Evolutionary conservation across 2,113 vertebrate species (phyloP).

Genomic region (Micronisus gabar): DNA sequence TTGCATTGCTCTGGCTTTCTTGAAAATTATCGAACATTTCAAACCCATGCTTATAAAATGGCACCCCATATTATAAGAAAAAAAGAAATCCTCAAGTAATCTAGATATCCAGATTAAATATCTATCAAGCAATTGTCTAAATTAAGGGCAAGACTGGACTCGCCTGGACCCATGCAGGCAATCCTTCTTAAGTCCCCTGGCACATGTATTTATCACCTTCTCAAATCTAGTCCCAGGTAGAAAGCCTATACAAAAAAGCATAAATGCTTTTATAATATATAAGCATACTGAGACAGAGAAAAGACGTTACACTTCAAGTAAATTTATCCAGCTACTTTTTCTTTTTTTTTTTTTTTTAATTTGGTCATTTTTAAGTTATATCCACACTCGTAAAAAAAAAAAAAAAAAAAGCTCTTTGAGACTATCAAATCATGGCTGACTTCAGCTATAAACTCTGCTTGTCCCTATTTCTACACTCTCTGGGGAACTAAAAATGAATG

Average conservation of each 20-base stretch:
- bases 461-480: background rate
- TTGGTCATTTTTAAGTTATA: background rate
- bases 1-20: accelerated
- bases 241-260: background rate
- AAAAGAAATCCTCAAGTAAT: background rate
- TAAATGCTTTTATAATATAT: background rate
- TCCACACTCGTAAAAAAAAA: background rate
- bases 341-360: background rate
- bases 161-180: background rate
- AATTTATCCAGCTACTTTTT: background rate
- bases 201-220: background rate
- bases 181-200: background rate
- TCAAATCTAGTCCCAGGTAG: background rate
- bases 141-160: background rate
- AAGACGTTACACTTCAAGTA: background rate
- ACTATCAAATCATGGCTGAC: background rate
- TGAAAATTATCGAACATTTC: background rate
- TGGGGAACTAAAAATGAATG: background rate
- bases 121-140: background rate
- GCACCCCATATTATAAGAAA: background rate
- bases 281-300: background rate
- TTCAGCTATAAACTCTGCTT: background rate
- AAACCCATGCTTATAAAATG: background rate
- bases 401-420: background rate
- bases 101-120: background rate